Evolutionary conservation across 2,888 invertebrate genomes (phyloP), one percentile per base, ranked within the genome.

Genomic region (Luffia ferchaultella): DNA sequence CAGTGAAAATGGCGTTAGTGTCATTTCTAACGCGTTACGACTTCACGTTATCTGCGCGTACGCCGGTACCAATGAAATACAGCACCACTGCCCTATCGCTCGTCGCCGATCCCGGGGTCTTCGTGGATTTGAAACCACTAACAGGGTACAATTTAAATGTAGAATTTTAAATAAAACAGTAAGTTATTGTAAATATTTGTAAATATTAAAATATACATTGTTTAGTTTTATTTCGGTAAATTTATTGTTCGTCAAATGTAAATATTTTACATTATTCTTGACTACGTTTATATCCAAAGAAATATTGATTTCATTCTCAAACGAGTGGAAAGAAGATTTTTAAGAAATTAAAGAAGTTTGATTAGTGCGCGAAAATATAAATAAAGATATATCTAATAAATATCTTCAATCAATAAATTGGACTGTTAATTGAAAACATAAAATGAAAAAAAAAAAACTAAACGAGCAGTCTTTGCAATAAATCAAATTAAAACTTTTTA

Each of bases 61-160:
- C 50, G 7, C 50, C 50, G 18, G 40, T 46, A 1, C 50, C 50
- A 5, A 46, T 50, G 20, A 45, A 42, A n/a, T 50, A 50, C 20
- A 50, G 42, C 16, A 50, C 46, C 1, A n/a, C 19, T 16, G 42
- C 46, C 15, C 45, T 50, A 16, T 46, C 50, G 2, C 46, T 50
- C 1, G 46, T 46, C 18, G 46, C 43, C 12, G 50, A 50, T 17
- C 50, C 50, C n/a, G 50, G 50, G 16, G 20, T 50, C 9, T 50
- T 16, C 20, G 50, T 45, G 9, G 30, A 42, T n/a, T 1, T 50
- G 1, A 46, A 41, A 2, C 18, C 20, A n/a, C 16, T 48, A n/a
- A 45, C 9, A 45, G 30, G 30, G 5, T 30, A 30, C 30, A 12
- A 30, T 30, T 30, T 30, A 12, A 30, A 30, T 7, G 30, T 30